These are phyloP conservation scores for Cyrtorhinus lividipennis DNA, from an alignment of 1,140 invertebrate species.

Conservation along the genomic window DNA sequence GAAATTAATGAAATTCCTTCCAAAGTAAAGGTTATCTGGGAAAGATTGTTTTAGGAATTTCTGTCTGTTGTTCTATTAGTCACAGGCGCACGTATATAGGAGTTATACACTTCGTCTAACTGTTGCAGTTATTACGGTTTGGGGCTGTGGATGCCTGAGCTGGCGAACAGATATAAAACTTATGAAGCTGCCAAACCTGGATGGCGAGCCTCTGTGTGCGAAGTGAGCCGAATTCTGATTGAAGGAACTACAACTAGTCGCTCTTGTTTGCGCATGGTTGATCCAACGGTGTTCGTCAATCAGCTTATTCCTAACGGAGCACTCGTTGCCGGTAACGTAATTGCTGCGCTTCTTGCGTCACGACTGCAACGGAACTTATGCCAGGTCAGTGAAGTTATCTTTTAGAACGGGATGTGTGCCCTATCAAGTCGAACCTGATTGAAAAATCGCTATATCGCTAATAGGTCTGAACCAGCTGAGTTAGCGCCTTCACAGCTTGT, in stretches of 20 bases:
- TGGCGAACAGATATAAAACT: constrained; percentile 41
- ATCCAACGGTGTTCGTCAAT: background rate
- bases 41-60: too few species aligned
- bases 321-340: background rate
- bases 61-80: too few species aligned
- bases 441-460: too few species aligned
- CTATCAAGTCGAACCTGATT: too few species aligned
- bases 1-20: too few species aligned
- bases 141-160: constrained; percentile 52
- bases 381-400: background rate
- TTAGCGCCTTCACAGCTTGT: too few species aligned
- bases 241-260: background rate
- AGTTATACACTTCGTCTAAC: too few species aligned
- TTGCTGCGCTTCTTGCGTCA: background rate
- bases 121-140: constrained; percentile 53
- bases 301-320: background rate
- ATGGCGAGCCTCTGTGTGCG: constrained; percentile 32
- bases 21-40: too few species aligned
- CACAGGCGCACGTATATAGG: too few species aligned
- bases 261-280: background rate
- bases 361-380: background rate
- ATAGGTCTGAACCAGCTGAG: too few species aligned
- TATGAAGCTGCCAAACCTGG: constrained; percentile 33
- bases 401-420: too few species aligned
- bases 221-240: constrained; percentile 30